A percentile compares a stretch with the other conserved stretches of the same genome.
Conservation (phyloP, 1,140 invertebrate species). For the Sycophaga agraensis region DNA sequence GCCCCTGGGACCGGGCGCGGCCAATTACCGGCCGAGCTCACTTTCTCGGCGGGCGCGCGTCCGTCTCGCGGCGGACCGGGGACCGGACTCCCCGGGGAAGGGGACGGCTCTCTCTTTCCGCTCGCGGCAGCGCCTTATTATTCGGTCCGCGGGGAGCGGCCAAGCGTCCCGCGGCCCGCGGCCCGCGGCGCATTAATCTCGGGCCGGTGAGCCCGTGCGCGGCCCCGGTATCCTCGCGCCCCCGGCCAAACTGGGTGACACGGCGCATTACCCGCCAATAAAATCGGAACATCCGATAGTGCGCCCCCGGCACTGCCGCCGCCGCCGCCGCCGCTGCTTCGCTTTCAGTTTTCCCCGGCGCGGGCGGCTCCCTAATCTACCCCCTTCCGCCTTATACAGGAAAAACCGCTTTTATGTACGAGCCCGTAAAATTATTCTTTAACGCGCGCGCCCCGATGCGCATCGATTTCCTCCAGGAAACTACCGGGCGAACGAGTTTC, state of each 20-base stretch:
- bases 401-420: not conserved
- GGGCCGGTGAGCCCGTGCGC: not conserved
- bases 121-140: no score
- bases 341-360: not conserved
- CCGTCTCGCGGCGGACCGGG: not conserved
- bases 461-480: not conserved
- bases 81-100: no score
- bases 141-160: not conserved
- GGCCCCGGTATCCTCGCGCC: not conserved
- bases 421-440: not conserved
- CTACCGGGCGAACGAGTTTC: no score
- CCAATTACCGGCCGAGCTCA: no score
- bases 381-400: not conserved
- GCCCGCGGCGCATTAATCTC: slow-evolving; percentile 15
- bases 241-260: slow-evolving; percentile 11
- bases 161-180: not conserved
- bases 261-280: slow-evolving; percentile 15
- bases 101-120: no score
- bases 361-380: no score
- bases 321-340: not conserved
- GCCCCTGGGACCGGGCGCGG: not conserved
- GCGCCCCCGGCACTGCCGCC: no score
- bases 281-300: slow-evolving; percentile 12
- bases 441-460: not conserved
- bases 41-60: not conserved